Evolutionary conservation across 1,140 invertebrate genomes (phyloP), one percentile per base, ranked within the genome.

Genomic region (Philopotamus ludificatus): DNA sequence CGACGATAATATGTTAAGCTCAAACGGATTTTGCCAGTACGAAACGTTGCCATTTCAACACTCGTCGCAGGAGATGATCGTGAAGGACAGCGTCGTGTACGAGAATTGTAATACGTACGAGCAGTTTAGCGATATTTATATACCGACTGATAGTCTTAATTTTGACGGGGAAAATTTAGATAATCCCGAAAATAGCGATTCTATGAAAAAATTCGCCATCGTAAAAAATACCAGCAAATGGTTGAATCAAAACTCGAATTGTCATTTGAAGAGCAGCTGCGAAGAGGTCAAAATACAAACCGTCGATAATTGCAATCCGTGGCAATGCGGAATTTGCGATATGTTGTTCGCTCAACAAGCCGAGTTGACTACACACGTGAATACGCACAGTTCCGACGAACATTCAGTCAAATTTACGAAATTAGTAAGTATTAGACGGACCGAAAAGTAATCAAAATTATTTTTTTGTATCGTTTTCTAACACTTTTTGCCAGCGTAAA

Each of bases 291-390:
- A 63, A n/a, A 10, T 59, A 9, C 65, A 62, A 34, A 64, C 53
- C 12, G 49, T 49, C 1, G 58, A 64, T 26, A 70, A 60, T 34
- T 51, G 61, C 16, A 64, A 70, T 15, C 64, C 64, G 1, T 70
- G 68, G 68, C 68, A 70, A 42, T 70, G 68, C 44, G 68, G 68
- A 26, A 61, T 70, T 34, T 70, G 68, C 23, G 68, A 70, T 55
- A 15, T 18, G 4, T 20, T 28, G 22, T 70, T 70, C 47, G n/a
- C 64, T 22, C 10, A 54, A 12, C 64, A 67, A 23, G 42, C 15
- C 4, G 61, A 67, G 28, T 16, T 70, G 21, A 54, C 57, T 20
- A 53, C 59, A 45, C 68, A 70, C 39, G 65, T 70, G n/a, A 50
- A 60, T 42, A 25, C 22, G 21, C 68, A 70, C 42, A 70, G 66